A percentile compares a stretch with the other conserved stretches of the same genome.
These are phyloP conservation scores for Sterrhoptilus dennistouni DNA, from an alignment of 2,113 vertebrate species.

Conservation along the genomic window DNA sequence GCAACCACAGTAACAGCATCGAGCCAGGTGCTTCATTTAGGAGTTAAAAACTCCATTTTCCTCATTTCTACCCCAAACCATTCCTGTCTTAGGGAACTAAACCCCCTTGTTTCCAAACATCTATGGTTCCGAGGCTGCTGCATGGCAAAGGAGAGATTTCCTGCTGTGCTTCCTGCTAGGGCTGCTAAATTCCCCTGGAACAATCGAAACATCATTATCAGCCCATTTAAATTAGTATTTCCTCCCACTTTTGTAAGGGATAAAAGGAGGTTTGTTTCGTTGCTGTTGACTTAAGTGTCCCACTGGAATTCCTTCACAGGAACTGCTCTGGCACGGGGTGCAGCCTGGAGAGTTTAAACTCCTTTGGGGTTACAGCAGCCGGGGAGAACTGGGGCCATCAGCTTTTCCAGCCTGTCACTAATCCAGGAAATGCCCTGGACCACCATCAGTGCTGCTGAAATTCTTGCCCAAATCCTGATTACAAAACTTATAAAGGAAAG, in stretches of 20 bases:
- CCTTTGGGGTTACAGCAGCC: background rate
- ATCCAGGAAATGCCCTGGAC: conserved; percentile 32
- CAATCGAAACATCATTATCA: background rate
- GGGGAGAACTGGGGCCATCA: background rate
- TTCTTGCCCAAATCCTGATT: background rate
- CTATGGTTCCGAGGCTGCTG: background rate
- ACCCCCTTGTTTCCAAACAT: background rate
- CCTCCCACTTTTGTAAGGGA: background rate
- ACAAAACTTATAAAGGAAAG: conserved; percentile 6
- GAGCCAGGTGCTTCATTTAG: background rate
- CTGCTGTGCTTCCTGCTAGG: background rate
- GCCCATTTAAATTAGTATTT: background rate
- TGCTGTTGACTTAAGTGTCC: background rate
- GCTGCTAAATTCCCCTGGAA: background rate
- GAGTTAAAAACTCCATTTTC: background rate
- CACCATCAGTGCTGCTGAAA: background rate
- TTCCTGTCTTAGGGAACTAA: background rate
- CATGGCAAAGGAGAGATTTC: background rate
- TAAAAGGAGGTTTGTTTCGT: conserved; percentile 13
- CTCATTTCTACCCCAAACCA: background rate
- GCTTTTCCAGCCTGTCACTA: conserved; percentile 3
- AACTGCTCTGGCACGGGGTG: background rate
- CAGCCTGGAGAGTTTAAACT: background rate
- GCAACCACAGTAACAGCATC: background rate
- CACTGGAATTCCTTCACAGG: background rate